phyloP scores from a whole-genome alignment of 2,797 vertebrate species.

The Avahi laniger region DNA sequence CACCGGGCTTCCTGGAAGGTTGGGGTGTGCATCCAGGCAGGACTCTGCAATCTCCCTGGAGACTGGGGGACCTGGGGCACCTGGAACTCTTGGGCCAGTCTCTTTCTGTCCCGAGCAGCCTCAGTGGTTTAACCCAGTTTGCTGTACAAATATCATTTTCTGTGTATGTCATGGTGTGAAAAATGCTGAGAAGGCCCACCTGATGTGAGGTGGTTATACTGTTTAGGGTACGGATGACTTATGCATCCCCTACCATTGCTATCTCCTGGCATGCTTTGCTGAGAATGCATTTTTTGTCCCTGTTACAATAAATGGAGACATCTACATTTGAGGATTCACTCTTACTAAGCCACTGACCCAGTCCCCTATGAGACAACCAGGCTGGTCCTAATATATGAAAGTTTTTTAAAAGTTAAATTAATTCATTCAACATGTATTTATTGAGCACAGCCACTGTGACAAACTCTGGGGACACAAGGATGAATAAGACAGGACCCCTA shows the following conservation, averaged over 20 bases:
- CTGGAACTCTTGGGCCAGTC: not conserved
- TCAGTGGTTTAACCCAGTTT: not conserved
- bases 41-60: not conserved
- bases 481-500: not conserved
- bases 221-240: not conserved
- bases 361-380: not conserved
- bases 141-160: not conserved
- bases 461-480: not conserved
- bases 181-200: not conserved
- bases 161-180: not conserved
- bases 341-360: not conserved
- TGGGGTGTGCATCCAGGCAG: not conserved
- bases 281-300: not conserved
- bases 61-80: accelerated
- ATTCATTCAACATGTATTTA: not conserved
- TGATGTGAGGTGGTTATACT: not conserved
- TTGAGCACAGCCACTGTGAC: not conserved
- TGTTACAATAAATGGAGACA: not conserved
- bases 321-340: not conserved
- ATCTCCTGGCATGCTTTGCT: not conserved
- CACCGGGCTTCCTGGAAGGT: not conserved
- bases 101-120: not conserved
- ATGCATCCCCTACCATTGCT: not conserved
- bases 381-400: not conserved
- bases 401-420: not conserved